Base-by-base conservation (phyloP, 1,140 invertebrate genomes). In the Saccostrea cuccullata region DNA sequence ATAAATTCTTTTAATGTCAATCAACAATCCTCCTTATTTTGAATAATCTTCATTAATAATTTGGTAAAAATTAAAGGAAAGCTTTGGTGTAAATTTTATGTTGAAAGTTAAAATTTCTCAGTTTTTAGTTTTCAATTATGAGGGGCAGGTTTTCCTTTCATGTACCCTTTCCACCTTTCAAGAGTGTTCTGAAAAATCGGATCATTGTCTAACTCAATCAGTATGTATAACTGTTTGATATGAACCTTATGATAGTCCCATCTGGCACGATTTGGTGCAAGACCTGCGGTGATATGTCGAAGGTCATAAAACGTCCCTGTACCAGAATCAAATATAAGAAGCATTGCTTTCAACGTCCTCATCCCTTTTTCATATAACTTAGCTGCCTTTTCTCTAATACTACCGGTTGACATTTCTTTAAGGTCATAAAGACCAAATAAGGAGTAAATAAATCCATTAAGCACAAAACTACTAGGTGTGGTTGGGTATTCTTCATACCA, bases 401-500 rank as follows among this genome's bases (percentile, higher is more conserved):
- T 87, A 11, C 90, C 92, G 6, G 73, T 56, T 13, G 92, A 92
- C n/a, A 92, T 96, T 92, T 96, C 96, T 91, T 97, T 96, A 47
- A 99, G 95, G 96, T 99, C 99, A 94, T 99, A 99, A 0, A 99
- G 96, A 4, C 99, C 99, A 86, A 99, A 96, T 2, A 99, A 96
- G 0, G 99, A 98, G 95, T 99, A 99, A 91, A 99, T 99, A 95
- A 99, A 99, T 55, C 99, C 99, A 95, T 99, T 99, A 2, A 99
- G 96, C 12, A 99, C 98, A 95, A 99, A 99, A 4, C 98, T 98
- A 6, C 98, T 96, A 0, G 99, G 99, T 58, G 96, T 97, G 0
- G 99, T 99, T 8, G 99, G 99, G 95, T 99, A 99, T 94, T 99
- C 99, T 95, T 99, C 99, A 94, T 99, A 99, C 98, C 98, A 98